These are phyloP conservation scores for Crambe crambe DNA, from an alignment of 37 sponge, comb jelly and placozoan species.

Conservation along the genomic window DNA sequence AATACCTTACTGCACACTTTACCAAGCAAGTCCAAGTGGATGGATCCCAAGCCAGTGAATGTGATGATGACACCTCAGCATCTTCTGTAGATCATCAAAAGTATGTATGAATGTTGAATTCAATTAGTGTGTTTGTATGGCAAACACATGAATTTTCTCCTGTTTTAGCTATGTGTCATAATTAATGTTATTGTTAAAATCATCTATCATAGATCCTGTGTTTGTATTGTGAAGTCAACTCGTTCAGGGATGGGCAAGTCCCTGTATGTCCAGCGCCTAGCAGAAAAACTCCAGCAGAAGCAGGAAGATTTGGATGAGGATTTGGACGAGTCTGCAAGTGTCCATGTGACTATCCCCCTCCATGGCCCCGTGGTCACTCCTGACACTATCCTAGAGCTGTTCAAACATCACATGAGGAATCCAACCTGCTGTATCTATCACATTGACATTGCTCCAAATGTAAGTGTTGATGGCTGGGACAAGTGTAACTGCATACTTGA, in stretches of 20 bases:
- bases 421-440: slow-evolving; percentile 36
- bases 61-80: slow-evolving; percentile 1
- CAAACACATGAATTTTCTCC: background rate
- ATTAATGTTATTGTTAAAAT: background rate
- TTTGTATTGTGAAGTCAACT: slow-evolving; percentile 46
- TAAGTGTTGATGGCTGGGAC: background rate
- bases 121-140: background rate
- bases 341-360: slow-evolving; percentile 42
- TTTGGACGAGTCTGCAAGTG: background rate
- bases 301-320: background rate
- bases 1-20: slow-evolving; percentile 30
- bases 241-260: slow-evolving; percentile 86
- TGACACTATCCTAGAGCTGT: slow-evolving; percentile 51
- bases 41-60: background rate
- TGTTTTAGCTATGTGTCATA: background rate
- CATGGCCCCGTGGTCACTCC: slow-evolving; percentile 61
- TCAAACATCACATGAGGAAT: background rate
- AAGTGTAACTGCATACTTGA: background rate
- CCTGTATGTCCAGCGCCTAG: slow-evolving; percentile 48
- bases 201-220: slow-evolving; percentile 34
- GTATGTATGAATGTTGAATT: slow-evolving; percentile 5
- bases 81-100: slow-evolving; percentile 28
- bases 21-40: background rate
- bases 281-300: slow-evolving; percentile 20
- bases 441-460: slow-evolving; percentile 67